These are phyloP conservation scores for Polyodon spathula DNA, from an alignment of 2,113 vertebrate genomes.

Conservation along the genomic window DNA sequence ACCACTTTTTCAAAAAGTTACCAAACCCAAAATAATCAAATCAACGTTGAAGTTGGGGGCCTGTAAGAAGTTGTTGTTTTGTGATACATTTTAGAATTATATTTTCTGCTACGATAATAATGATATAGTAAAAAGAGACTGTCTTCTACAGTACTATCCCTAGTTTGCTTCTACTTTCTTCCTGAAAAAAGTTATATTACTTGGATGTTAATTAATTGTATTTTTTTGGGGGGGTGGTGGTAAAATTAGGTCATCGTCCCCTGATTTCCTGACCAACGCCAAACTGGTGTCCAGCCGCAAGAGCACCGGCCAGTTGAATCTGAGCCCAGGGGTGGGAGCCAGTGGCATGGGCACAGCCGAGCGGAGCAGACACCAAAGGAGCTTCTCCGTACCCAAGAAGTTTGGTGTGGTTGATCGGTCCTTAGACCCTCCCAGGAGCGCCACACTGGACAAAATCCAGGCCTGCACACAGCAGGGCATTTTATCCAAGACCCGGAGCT, in stretches of 20 bases:
- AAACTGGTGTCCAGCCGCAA: constrained; percentile 86
- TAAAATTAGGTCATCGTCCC: constrained; percentile 91
- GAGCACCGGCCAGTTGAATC: constrained; percentile 88
- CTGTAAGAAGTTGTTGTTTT: too few species aligned
- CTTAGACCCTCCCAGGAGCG: constrained; percentile 83
- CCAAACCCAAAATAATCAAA: too few species aligned
- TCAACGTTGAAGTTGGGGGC: too few species aligned
- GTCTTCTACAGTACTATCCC: too few species aligned
- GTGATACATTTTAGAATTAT: too few species aligned
- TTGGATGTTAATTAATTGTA: too few species aligned
- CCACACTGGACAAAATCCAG: constrained; percentile 91
- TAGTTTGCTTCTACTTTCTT: too few species aligned
- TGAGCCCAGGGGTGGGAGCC: constrained; percentile 61
- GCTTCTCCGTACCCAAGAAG: constrained; percentile 95
- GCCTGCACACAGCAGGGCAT: constrained; percentile 86
- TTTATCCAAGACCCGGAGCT: constrained; percentile 65
- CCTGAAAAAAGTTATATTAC: too few species aligned
- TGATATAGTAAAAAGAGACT: too few species aligned
- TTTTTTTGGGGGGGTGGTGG: too few species aligned
- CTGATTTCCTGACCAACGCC: constrained; percentile 76
- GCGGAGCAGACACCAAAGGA: constrained; percentile 81
- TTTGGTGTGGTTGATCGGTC: constrained; percentile 81
- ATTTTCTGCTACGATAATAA: too few species aligned
- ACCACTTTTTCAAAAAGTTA: too few species aligned
- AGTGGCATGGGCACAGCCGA: constrained; percentile 68